Percentiles rank a stretch among this genome's conserved stretches.
These are phyloP conservation scores for Aporrectodea caliginosa DNA, from an alignment of 1,140 invertebrate species.

Conservation along the genomic window DNA sequence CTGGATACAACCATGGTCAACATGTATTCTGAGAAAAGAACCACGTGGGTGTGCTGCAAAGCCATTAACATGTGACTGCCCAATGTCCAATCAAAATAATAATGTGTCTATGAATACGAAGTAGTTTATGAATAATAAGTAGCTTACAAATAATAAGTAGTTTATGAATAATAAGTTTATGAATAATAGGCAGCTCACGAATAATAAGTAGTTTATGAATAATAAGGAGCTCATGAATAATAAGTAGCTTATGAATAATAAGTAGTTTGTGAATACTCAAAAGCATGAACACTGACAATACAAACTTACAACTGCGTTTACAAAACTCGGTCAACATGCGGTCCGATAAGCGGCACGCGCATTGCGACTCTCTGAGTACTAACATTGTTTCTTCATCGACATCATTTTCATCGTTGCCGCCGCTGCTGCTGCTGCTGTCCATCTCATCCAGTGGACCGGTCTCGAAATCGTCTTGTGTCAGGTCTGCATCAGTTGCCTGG, in stretches of 20 bases:
- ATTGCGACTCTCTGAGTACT: constrained; percentile 47
- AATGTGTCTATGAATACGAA: too few species aligned
- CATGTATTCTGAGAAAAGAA: too few species aligned
- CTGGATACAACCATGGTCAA: too few species aligned
- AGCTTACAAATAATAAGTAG: too few species aligned
- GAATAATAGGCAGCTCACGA: not conserved
- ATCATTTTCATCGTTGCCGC: constrained; percentile 75
- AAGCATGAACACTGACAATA: not conserved
- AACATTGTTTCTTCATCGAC: constrained; percentile 80
- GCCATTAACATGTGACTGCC: too few species aligned
- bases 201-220: not conserved
- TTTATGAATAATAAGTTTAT: too few species aligned
- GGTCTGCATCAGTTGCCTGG: constrained; percentile 64
- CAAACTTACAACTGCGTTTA: constrained; percentile 5
- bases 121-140: constrained; percentile 2
- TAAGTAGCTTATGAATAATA: too few species aligned
- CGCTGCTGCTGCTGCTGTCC: constrained; percentile 50
- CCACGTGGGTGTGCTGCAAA: too few species aligned
- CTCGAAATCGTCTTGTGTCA: constrained; percentile 41
- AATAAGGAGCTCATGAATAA: not conserved
- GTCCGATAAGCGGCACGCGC: too few species aligned
- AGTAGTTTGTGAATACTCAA: too few species aligned
- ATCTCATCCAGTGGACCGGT: constrained; percentile 44
- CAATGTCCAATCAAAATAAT: too few species aligned
- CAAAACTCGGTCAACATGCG: too few species aligned